Percentiles rank a stretch among this genome's conserved stretches.
phyloP scores from a whole-genome alignment of 2,797 vertebrate genomes.

The Rhabdomys pumilio region DNA sequence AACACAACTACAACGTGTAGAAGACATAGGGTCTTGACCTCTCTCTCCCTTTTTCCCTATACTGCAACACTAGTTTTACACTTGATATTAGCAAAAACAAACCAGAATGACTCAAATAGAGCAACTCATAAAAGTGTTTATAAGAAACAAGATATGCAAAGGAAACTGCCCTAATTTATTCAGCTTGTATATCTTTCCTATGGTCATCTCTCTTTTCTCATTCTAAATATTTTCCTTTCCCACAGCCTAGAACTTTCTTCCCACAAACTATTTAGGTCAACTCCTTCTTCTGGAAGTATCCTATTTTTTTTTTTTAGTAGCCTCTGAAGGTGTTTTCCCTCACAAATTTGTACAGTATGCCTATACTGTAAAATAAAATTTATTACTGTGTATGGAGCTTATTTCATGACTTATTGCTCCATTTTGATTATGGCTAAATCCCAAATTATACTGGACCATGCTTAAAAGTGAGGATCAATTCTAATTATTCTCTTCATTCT shows the following conservation, averaged over 20 bases:
- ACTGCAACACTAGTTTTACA: background rate
- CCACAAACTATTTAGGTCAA: background rate
- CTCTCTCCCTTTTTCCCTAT: background rate
- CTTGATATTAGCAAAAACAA: background rate
- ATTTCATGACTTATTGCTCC: constrained; percentile 5
- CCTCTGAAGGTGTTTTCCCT: constrained; percentile 19
- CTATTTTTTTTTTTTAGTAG: background rate
- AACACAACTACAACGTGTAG: background rate
- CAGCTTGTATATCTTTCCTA: background rate
- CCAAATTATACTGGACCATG: background rate
- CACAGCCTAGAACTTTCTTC: background rate
- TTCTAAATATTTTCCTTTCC: background rate
- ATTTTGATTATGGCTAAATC: constrained; percentile 28
- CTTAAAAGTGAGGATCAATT: constrained; percentile 50
- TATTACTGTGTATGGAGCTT: constrained; percentile 47
- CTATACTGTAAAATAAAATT: constrained; percentile 48
- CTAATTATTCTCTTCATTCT: constrained; percentile 50
- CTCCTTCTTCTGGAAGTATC: background rate
- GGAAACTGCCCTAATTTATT: background rate
- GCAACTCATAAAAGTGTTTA: background rate
- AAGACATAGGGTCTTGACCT: accelerated
- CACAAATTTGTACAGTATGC: constrained; percentile 34
- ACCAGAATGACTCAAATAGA: background rate
- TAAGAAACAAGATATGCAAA: constrained; percentile 15
- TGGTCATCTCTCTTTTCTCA: background rate